These are phyloP conservation scores for Caenorhabditis becei DNA, from an alignment of 2,888 invertebrate genomes.

Conservation along the genomic window DNA sequence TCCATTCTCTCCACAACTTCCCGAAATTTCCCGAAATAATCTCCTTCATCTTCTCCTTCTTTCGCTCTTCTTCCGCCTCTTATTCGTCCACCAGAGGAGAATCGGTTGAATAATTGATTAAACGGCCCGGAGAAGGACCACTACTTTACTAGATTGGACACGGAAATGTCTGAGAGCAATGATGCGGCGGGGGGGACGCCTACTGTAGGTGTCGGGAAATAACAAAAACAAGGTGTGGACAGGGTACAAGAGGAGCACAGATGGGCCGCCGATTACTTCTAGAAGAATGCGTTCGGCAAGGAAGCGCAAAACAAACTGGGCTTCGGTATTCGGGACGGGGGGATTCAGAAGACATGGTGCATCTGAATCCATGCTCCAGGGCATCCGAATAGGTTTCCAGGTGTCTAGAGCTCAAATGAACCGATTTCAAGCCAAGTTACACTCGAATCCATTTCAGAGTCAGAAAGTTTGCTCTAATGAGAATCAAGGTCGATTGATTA, in stretches of 20 bases:
- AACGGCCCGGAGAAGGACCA: constrained; percentile 6
- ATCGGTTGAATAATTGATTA: constrained; percentile 49
- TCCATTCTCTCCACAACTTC: neutral
- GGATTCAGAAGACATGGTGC: no score
- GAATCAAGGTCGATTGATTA: no score
- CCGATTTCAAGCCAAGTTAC: no score
- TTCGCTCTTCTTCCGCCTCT: no score
- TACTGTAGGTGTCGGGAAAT: neutral
- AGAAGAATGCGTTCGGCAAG: constrained; percentile 37
- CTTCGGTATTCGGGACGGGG: constrained; percentile 11
- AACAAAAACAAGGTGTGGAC: constrained; percentile 28
- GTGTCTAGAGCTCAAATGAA: no score
- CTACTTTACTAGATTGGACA: constrained; percentile 45
- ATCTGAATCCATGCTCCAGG: no score
- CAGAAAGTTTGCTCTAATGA: no score
- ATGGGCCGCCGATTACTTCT: constrained; percentile 27
- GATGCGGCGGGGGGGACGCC: constrained; percentile 2
- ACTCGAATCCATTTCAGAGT: no score
- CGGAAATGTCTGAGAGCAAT: constrained; percentile 34
- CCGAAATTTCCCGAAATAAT: neutral
- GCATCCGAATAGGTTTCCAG: no score
- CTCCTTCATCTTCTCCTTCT: neutral
- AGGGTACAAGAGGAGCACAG: neutral
- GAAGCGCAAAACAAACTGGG: constrained; percentile 13
- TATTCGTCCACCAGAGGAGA: neutral